Conservation (phyloP, 37 sponge, comb jelly and placozoan genomes). For the Halisarca cf. caerulea region DNA sequence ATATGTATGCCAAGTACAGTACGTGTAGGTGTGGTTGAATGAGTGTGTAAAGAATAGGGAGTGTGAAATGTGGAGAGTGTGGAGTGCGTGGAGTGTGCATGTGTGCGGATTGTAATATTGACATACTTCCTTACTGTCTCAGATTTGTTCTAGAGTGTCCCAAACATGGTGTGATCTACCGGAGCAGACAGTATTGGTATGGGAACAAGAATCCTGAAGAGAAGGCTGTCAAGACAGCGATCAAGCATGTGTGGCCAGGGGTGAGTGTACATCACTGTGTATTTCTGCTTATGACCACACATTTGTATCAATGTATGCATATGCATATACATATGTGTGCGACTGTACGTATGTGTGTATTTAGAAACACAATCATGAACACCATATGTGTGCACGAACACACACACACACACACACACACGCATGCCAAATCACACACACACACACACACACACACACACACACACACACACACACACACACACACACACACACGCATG, state of each 20-base stretch:
- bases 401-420: too few relatives aligned
- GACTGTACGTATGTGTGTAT: neutral
- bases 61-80: too few relatives aligned
- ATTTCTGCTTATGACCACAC: neutral
- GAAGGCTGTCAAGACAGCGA: constrained; percentile 70
- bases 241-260: constrained; percentile 91
- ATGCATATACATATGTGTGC: neutral
- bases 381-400: neutral
- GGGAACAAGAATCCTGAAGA: constrained; percentile 82
- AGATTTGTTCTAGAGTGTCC: constrained; percentile 90
- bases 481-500: too few relatives aligned
- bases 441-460: too few relatives aligned
- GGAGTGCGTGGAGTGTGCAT: too few relatives aligned
- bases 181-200: constrained; percentile 93
- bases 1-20: too few relatives aligned
- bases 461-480: too few relatives aligned
- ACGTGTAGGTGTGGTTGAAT: too few relatives aligned
- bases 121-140: neutral
- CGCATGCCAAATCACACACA: too few relatives aligned
- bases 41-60: too few relatives aligned
- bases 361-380: constrained; percentile 7
- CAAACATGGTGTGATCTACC: constrained; percentile 88
- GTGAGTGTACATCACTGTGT: constrained; percentile 59
- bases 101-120: too few relatives aligned
- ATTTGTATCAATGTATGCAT: neutral